Percentiles rank a stretch among this genome's conserved stretches.
Evolutionary conservation across 2,888 invertebrate species (phyloP).

Genomic region (Xestoiulus laeticollis): DNA sequence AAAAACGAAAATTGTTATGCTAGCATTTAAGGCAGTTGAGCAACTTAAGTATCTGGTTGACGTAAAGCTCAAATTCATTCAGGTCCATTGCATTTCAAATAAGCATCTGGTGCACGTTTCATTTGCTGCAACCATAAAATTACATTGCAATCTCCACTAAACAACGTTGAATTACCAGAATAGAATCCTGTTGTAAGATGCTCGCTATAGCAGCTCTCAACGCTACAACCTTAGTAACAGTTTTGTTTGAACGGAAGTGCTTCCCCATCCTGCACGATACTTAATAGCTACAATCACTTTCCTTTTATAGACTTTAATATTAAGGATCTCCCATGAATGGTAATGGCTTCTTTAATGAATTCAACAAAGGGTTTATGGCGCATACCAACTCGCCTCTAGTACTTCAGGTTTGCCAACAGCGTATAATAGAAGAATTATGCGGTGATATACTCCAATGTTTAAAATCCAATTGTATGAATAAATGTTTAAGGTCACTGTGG

Average conservation of each 20-base stretch:
- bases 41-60: background rate
- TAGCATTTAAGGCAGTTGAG: background rate
- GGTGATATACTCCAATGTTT: background rate
- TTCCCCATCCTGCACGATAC: background rate
- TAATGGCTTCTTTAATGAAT: conserved; percentile 3
- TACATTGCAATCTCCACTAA: background rate
- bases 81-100: conserved; percentile 16
- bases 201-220: background rate
- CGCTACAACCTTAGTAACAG: background rate
- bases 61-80: background rate
- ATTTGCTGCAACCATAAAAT: conserved; percentile 24
- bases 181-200: background rate
- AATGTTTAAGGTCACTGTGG: background rate
- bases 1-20: background rate
- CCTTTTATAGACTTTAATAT: conserved; percentile 16
- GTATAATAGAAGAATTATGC: background rate
- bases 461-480: background rate
- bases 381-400: background rate
- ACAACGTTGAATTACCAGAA: background rate
- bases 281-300: background rate
- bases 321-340: background rate
- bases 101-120: conserved; percentile 28
- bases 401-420: background rate
- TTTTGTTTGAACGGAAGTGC: background rate
- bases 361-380: conserved; percentile 12